phyloP scores from a whole-genome alignment of 2,113 vertebrate genomes.

The Apteryx mantelli region DNA sequence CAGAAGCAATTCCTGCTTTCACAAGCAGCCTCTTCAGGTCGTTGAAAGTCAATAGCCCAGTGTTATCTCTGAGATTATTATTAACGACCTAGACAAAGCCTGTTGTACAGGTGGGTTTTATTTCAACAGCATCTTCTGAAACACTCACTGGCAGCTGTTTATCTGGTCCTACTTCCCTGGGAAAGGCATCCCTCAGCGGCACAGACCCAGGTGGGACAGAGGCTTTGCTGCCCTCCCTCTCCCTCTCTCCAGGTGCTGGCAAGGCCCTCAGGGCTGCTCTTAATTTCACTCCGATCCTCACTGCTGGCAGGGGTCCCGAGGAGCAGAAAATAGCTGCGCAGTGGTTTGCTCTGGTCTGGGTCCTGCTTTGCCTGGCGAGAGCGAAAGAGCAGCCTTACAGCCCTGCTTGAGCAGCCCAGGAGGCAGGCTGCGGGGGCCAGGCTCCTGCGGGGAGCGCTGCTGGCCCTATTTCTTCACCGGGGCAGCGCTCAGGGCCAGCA shows the following conservation, averaged over 20 bases:
- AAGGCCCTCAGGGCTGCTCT: neutral
- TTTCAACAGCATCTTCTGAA: neutral
- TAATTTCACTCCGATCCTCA: neutral
- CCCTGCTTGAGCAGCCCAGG: accelerated
- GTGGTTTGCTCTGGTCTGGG: neutral
- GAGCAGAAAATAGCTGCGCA: neutral
- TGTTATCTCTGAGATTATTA: neutral
- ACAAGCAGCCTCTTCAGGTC: neutral
- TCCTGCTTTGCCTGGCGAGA: neutral
- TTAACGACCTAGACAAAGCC: neutral
- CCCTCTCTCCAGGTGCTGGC: neutral
- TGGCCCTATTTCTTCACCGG: neutral
- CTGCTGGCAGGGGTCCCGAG: neutral
- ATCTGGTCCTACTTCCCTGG: neutral
- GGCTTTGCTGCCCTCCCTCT: neutral
- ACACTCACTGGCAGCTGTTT: neutral
- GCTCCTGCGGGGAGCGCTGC: neutral
- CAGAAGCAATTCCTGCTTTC: neutral
- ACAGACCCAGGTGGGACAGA: accelerated
- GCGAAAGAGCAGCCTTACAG: neutral
- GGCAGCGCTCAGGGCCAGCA: neutral
- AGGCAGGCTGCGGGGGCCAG: neutral
- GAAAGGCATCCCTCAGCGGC: neutral
- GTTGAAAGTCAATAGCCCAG: neutral
- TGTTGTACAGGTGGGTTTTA: neutral